Percentiles rank a stretch among this genome's conserved stretches.
These are phyloP conservation scores for Hypotaenidia philippensis DNA, from an alignment of 2,797 vertebrate genomes.

Conservation along the genomic window DNA sequence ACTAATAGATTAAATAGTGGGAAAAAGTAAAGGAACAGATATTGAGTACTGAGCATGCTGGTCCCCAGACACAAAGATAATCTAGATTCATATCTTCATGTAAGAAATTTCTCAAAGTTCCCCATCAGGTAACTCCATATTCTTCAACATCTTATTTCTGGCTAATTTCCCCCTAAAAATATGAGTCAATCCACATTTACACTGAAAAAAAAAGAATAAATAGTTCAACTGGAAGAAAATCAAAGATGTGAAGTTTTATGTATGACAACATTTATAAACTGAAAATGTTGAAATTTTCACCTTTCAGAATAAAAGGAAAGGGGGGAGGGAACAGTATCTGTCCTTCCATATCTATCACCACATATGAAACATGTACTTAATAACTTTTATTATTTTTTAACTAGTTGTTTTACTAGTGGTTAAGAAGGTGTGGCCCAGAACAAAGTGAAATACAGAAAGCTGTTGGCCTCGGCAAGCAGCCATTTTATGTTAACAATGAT, in stretches of 20 bases:
- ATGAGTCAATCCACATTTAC: neutral
- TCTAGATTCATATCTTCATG: neutral
- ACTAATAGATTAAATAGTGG: neutral
- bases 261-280: accelerated
- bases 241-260: neutral
- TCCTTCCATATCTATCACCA: neutral
- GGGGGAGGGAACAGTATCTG: neutral
- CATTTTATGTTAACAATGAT: slow-evolving; percentile 14
- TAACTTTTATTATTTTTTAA: slow-evolving; percentile 26
- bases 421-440: slow-evolving; percentile 27
- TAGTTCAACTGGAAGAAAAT: neutral
- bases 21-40: neutral
- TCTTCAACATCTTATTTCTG: neutral
- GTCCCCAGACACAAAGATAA: neutral
- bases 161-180: neutral
- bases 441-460: neutral
- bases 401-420: neutral
- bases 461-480: neutral
- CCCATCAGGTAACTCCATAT: neutral
- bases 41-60: neutral
- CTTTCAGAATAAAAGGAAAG: neutral
- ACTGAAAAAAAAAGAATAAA: neutral
- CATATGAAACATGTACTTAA: neutral
- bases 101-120: neutral
- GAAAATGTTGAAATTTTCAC: neutral